These are phyloP conservation scores for Sarcoramphus papa DNA, from an alignment of 2,797 vertebrate species.

Conservation along the genomic window DNA sequence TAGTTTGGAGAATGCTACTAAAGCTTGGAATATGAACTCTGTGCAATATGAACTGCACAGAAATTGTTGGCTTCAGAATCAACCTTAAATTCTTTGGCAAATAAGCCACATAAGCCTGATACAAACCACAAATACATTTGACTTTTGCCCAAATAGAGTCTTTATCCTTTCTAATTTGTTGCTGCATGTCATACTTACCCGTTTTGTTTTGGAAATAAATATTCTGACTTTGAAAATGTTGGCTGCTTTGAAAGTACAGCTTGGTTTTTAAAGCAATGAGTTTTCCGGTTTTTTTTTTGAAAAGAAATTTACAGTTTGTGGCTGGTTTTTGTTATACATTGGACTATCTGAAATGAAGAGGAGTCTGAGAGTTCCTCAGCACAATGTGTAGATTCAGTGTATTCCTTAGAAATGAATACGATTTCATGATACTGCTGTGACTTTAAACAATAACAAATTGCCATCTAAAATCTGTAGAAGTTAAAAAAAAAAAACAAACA, in stretches of 20 bases:
- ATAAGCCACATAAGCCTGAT: not conserved
- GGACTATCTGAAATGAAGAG: not conserved
- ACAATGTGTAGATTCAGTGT: not conserved
- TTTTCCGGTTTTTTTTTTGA: not conserved
- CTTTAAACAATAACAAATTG: not conserved
- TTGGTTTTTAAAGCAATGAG: not conserved
- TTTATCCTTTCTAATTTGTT: constrained; percentile 53
- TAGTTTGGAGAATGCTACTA: constrained; percentile 16
- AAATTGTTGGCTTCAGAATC: constrained; percentile 35
- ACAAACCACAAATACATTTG: constrained; percentile 49
- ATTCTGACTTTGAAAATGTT: constrained; percentile 1
- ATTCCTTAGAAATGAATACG: not conserved
- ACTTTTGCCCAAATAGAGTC: constrained; percentile 8
- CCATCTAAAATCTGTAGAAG: not conserved
- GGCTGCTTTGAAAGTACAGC: not conserved
- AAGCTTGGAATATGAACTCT: constrained; percentile 17
- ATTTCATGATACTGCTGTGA: not conserved
- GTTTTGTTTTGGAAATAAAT: constrained; percentile 46
- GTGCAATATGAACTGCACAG: not conserved
- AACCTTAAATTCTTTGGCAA: constrained; percentile 54
- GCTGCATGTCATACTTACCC: constrained; percentile 2
- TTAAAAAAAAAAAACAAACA: not conserved
- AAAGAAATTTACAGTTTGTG: not conserved
- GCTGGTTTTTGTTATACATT: not conserved
- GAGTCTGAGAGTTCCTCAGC: not conserved